Evolutionary conservation across 2,797 vertebrate species (phyloP), one percentile per base, ranked within the genome.

Genomic region (Psittacula derbiana): DNA sequence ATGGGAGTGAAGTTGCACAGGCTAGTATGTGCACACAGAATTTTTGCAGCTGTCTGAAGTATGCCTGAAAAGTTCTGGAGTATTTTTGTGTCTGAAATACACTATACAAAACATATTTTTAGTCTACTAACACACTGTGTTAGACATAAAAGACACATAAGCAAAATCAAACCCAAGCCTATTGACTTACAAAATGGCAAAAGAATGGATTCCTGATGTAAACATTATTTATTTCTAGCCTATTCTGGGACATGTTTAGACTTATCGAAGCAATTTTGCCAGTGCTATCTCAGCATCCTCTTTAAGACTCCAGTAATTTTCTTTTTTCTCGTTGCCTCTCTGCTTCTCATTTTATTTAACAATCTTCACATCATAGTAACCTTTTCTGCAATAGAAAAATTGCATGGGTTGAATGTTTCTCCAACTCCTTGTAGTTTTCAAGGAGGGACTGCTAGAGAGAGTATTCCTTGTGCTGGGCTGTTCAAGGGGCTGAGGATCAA

Each of bases 201-300:
- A 92, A 88, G 7, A 94, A 71, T 62, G 16, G 25, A 91, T 86
- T 91, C 30, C 30, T 84, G 33, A 74, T 66, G 36, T 88, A 91
- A 88, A 80, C 53, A 89, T 57, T 79, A 70, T 74, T 92, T 93
- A 94, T 71, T 91, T 94, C 70, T 72, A 86, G 46, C 28, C 30
- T 71, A 30, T 80, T 88, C 71, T 69, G 36, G 44, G 61, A 57
- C n/a, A 30, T 47, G 24, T 70, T 88, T 80, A 67, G 64, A 47
- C 73, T 94, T 85, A 71, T 46, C 55, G 86, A 93, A 91, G 70
- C 53, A 87, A 46, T 90, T 91, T 69, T 21, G 31, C 8, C 12
- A 4, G 10, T 80, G 30, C 19, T 76, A 10, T 70, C 57, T 93
- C 40, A 55, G 33, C 67, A n/a, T 47, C 36, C 83, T 87, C 44